Evolutionary conservation across 1,140 invertebrate species (phyloP).

Genomic region (Psix sp.): DNA sequence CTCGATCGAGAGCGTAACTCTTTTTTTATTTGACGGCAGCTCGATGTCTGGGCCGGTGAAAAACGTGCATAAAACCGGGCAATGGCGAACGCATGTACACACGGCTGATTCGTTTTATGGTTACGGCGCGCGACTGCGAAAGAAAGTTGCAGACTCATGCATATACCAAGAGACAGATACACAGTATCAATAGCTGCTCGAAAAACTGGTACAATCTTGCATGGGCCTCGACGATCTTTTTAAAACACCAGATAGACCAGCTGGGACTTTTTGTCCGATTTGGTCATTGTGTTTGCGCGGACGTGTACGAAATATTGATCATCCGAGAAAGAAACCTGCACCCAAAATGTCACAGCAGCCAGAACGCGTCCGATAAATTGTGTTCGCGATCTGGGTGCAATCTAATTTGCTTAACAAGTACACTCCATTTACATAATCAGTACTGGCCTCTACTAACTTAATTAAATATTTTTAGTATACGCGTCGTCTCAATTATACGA

Average conservation of each 20-base stretch:
- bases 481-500: constrained; percentile 27
- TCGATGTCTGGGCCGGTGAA: constrained; percentile 53
- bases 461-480: constrained; percentile 22
- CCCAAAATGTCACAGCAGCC: constrained; percentile 1
- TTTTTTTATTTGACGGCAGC: constrained; percentile 38
- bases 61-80: constrained; percentile 63
- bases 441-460: constrained; percentile 17
- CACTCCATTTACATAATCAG: constrained; percentile 51
- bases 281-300: constrained; percentile 69
- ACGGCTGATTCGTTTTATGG: constrained; percentile 70
- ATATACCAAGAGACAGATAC: constrained; percentile 65
- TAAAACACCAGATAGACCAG: constrained; percentile 43
- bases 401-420: constrained; percentile 40
- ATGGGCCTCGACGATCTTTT: constrained; percentile 37
- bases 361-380: too few species aligned
- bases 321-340: constrained; percentile 5
- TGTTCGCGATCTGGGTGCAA: constrained; percentile 14
- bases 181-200: constrained; percentile 69
- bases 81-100: constrained; percentile 40
- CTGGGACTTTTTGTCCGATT: constrained; percentile 67
- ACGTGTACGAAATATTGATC: constrained; percentile 72
- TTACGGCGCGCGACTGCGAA: constrained; percentile 68
- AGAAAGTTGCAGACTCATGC: constrained; percentile 72
- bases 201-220: constrained; percentile 76
- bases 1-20: constrained; percentile 46